These are phyloP conservation scores for Taeniopygia guttata DNA, from an alignment of 2,797 vertebrate species.

Conservation along the genomic window DNA sequence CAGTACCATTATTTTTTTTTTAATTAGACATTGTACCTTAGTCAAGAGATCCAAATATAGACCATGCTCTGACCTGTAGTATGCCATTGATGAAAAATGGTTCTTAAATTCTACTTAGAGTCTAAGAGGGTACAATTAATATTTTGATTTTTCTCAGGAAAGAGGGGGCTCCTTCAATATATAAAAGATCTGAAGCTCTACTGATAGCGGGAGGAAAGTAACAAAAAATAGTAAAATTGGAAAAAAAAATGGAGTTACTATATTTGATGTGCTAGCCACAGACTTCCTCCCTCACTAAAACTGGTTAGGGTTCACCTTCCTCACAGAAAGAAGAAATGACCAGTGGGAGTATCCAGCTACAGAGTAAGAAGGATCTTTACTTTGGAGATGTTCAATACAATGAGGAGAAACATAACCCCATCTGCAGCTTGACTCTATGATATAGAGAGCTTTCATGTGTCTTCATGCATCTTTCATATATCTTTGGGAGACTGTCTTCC, in stretches of 20 bases:
- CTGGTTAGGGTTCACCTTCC: not conserved
- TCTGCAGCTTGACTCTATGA: not conserved
- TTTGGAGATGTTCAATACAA: not conserved
- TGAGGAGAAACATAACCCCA: not conserved
- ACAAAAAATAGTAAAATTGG: not conserved
- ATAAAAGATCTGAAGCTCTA: not conserved
- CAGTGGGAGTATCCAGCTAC: not conserved
- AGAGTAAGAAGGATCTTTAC: not conserved
- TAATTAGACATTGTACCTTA: constrained; percentile 54
- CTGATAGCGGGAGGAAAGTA: not conserved
- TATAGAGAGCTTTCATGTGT: not conserved
- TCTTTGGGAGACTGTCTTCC: constrained; percentile 36
- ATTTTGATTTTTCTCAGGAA: constrained; percentile 13
- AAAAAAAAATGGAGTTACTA: not conserved
- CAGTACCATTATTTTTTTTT: constrained; percentile 44
- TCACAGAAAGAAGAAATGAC: not conserved
- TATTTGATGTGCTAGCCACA: not conserved
- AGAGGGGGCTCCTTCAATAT: not conserved
- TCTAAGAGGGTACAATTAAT: not conserved
- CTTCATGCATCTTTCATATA: not conserved
- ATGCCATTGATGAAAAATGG: not conserved
- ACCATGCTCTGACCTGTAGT: not conserved
- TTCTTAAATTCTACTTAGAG: not conserved
- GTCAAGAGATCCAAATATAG: constrained; percentile 65
- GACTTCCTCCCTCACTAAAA: not conserved